Conservation (phyloP, 2,113 vertebrate genomes). For the Trochalopteron elliotii region DNA sequence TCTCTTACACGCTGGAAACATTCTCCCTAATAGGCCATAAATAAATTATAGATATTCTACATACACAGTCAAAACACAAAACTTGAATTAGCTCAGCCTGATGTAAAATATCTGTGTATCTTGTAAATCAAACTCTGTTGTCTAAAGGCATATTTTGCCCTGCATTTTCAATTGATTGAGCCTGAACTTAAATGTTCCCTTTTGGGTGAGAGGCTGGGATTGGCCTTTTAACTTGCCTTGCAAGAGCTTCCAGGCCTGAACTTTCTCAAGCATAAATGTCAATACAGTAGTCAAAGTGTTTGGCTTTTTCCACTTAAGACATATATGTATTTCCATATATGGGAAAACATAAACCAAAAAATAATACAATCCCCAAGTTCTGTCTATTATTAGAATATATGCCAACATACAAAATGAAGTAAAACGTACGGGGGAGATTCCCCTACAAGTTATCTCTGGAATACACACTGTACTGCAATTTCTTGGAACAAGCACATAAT, state of each 20-base stretch:
- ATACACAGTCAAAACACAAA: neutral
- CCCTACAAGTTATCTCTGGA: neutral
- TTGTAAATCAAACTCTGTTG: slow-evolving; percentile 20
- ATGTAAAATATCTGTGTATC: neutral
- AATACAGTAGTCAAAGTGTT: slow-evolving; percentile 45
- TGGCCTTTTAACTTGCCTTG: slow-evolving; percentile 55
- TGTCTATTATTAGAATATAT: neutral
- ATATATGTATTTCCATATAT: neutral
- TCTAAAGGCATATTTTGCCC: slow-evolving; percentile 12
- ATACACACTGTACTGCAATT: neutral
- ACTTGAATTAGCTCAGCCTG: slow-evolving; percentile 10
- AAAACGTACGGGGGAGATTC: neutral
- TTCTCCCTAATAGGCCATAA: slow-evolving; percentile 8
- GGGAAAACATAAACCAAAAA: neutral
- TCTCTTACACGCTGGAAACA: neutral
- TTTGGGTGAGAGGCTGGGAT: slow-evolving; percentile 59
- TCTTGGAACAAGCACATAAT: neutral
- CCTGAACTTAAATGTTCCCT: slow-evolving; percentile 42
- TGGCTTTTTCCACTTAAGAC: neutral
- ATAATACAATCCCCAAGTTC: neutral
- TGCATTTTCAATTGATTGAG: slow-evolving; percentile 63
- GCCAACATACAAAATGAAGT: neutral
- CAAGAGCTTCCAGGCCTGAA: slow-evolving; percentile 63
- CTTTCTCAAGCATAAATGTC: slow-evolving; percentile 70
- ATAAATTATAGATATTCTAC: slow-evolving; percentile 3